These are phyloP conservation scores for Damaliscus lunatus DNA, from an alignment of 2,113 vertebrate genomes.

Conservation along the genomic window DNA sequence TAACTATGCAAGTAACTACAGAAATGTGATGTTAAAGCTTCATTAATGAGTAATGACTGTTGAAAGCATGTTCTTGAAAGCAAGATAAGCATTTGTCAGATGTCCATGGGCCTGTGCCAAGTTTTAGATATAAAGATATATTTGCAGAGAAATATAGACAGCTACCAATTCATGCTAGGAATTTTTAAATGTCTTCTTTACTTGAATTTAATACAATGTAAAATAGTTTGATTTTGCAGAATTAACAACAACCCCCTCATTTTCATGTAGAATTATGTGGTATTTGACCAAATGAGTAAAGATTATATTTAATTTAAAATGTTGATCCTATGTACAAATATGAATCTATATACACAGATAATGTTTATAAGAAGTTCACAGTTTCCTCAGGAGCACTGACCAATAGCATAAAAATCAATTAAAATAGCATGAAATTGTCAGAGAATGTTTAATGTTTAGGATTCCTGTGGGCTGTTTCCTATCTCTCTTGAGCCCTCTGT, in stretches of 20 bases:
- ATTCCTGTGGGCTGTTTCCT: neutral
- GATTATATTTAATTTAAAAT: neutral
- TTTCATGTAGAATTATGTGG: neutral
- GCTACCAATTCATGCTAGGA: neutral
- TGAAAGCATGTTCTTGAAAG: constrained; percentile 19
- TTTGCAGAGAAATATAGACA: neutral
- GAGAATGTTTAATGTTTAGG: neutral
- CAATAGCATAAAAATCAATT: neutral
- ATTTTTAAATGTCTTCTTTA: constrained; percentile 8
- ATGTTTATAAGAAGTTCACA: neutral
- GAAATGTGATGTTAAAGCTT: neutral
- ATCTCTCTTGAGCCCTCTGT: neutral
- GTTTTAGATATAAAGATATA: constrained; percentile 38
- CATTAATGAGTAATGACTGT: neutral
- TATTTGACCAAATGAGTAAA: neutral
- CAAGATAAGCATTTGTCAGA: constrained; percentile 37
- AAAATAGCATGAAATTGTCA: neutral
- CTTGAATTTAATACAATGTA: neutral
- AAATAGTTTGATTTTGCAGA: neutral
- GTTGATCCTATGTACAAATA: neutral
- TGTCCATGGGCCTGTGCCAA: neutral
- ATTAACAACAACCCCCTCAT: neutral
- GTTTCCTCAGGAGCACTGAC: neutral
- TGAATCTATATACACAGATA: neutral
- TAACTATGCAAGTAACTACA: neutral